A percentile compares a stretch with the other conserved stretches of the same genome.
These are phyloP conservation scores for Apis mellifera DNA, from an alignment of 1,140 invertebrate species.

Conservation along the genomic window DNA sequence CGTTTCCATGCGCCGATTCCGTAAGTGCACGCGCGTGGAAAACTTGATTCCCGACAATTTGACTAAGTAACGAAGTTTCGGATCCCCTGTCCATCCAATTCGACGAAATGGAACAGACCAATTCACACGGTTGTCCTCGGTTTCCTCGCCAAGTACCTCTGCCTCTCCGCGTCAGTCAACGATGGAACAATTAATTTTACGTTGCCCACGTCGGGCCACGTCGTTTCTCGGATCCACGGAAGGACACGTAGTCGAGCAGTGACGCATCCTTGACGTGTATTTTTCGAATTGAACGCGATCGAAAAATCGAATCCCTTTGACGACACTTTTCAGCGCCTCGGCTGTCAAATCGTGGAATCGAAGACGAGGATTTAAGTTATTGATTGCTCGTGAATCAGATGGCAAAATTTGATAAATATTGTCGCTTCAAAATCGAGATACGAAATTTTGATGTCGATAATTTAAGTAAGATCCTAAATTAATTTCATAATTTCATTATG, in stretches of 20 bases:
- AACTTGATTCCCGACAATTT: slow-evolving; percentile 45
- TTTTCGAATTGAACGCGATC: slow-evolving; percentile 11
- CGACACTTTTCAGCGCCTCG: background rate
- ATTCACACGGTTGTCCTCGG: slow-evolving; percentile 5
- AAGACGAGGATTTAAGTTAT: background rate
- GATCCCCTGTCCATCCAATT: slow-evolving; percentile 34
- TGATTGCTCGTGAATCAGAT: too few species aligned
- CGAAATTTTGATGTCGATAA: too few species aligned
- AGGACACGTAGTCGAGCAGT: too few species aligned
- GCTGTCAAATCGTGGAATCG: background rate
- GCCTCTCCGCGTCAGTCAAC: background rate
- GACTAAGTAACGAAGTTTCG: slow-evolving; percentile 55
- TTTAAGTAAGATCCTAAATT: too few species aligned
- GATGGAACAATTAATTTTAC: slow-evolving; percentile 25
- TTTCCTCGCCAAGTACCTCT: background rate
- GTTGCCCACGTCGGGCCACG: background rate
- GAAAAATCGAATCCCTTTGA: background rate
- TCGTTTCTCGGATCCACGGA: background rate
- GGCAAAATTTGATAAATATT: too few species aligned
- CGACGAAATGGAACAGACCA: slow-evolving; percentile 23
- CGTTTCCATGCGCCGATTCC: background rate
- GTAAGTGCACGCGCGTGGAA: slow-evolving; percentile 22
- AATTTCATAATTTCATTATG: too few species aligned
- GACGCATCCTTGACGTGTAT: background rate
- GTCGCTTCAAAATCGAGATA: too few species aligned